phyloP scores from a whole-genome alignment of 2,888 invertebrate species.

The Aelia acuminata region DNA sequence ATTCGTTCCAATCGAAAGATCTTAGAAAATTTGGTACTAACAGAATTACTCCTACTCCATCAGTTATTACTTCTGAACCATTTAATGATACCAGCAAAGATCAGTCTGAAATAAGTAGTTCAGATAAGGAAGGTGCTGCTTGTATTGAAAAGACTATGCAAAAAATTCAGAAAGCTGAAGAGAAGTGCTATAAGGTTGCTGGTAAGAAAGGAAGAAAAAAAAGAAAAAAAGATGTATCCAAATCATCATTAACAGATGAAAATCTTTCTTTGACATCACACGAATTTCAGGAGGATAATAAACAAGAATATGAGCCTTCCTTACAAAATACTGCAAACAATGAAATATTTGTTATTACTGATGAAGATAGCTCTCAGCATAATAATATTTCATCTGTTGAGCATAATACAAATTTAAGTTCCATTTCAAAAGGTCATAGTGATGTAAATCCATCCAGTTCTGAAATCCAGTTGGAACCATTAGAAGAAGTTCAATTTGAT shows the following conservation, averaged over 20 bases:
- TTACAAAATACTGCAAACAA: neutral
- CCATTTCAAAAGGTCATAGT: neutral
- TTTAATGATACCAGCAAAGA: neutral
- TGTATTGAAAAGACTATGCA: neutral
- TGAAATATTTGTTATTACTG: neutral
- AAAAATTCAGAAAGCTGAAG: neutral
- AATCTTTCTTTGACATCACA: neutral
- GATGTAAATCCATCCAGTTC: neutral
- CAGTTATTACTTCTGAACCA: neutral
- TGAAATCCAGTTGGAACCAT: neutral
- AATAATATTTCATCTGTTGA: neutral
- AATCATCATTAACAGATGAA: neutral
- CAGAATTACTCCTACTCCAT: neutral
- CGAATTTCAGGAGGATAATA: neutral
- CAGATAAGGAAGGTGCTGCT: neutral
- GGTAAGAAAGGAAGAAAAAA: constrained; percentile 55
- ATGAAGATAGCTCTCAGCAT: neutral
- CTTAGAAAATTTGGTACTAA: neutral
- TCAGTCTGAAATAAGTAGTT: constrained; percentile 33
- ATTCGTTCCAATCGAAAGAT: neutral
- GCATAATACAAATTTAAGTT: neutral
- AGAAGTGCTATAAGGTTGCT: neutral
- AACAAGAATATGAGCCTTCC: neutral
- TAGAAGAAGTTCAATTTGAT: neutral
- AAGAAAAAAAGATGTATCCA: constrained; percentile 47